Base-by-base conservation (phyloP, 2,797 vertebrate species). In the Toxotes lorentzi region DNA sequence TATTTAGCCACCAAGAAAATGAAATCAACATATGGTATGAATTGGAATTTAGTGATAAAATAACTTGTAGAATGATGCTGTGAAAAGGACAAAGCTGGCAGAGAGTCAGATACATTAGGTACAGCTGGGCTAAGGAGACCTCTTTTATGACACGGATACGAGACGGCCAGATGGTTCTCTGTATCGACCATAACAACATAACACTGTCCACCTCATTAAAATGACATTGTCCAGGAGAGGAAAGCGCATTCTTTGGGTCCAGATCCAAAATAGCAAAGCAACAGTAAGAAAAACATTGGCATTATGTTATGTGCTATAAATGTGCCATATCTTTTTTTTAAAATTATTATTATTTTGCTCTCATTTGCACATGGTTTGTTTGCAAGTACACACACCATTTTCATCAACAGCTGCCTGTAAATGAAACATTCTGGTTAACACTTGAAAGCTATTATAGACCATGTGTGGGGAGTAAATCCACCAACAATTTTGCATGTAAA, bases 141-240 rank as follows among this genome's bases (percentile, higher is more conserved):
- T 76, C 38, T 77, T 86, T 89, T 82, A 92, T 88, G 86, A 93
- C 90, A 88, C 78, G 59, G 61, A 70, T 83, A 79, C 40, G 69
- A 80, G 81, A 74, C 69, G 69, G 73, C 90, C 93, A 95, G 92
- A 93, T 93, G 89, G 91, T 84, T 81, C 74, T 87, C 41, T 45
- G 81, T 86, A 76, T 87, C 35, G 12, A 86, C 72, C 82, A 74
- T 78, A 89, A 88, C 73, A 78, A 77, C 81, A 88, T 72, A 78
- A 77, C 81, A 70, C 70, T 81, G 82, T 87, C 90, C 85, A 85
- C 78, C 82, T 92, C 86, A 87, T 92, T 91, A 93, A 73, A 81
- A 76, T 78, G 82, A 90, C 87, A 86, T 86, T 90, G 89, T 80
- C 79, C 92, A 91, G 84, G 57, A 86, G 76, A 82, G 82, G 66